Evolutionary conservation across 2,797 vertebrate genomes (phyloP).

Genomic region (Sylvilagus floridanus): DNA sequence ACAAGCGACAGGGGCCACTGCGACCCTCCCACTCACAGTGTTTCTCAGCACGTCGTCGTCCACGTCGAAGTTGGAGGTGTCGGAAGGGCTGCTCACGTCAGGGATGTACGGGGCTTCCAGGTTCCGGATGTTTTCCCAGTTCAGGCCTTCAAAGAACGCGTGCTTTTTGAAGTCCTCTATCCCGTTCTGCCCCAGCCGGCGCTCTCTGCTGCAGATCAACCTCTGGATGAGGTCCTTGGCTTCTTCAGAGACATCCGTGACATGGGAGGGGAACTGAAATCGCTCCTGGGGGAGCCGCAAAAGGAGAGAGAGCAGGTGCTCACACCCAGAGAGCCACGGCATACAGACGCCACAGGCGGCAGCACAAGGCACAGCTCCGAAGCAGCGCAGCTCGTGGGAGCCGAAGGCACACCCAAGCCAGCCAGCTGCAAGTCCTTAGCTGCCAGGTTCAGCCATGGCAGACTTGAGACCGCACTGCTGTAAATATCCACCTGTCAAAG

Average conservation of each 20-base stretch:
- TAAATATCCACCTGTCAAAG: background rate
- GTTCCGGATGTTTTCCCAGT: constrained; percentile 96
- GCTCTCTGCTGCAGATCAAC: constrained; percentile 95
- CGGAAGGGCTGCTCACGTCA: constrained; percentile 97
- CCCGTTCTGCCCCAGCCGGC: constrained; percentile 94
- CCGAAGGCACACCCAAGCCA: background rate
- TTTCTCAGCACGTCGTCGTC: constrained; percentile 97
- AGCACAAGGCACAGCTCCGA: background rate
- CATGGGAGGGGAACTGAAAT: constrained; percentile 97
- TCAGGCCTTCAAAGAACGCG: constrained; percentile 94
- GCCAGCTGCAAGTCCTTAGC: accelerated
- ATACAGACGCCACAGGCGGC: background rate
- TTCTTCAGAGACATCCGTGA: constrained; percentile 95
- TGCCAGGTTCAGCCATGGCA: accelerated
- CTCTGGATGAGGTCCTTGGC: constrained; percentile 97
- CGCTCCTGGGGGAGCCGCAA: constrained; percentile 90
- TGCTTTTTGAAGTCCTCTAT: constrained; percentile 96
- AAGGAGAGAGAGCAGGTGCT: background rate
- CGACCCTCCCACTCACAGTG: constrained; percentile 89
- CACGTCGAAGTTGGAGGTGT: constrained; percentile 98
- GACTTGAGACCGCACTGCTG: accelerated
- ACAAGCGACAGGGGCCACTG: too few species aligned
- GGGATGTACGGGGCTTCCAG: constrained; percentile 97
- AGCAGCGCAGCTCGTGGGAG: background rate
- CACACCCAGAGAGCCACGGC: background rate